Evolutionary conservation across 2,888 invertebrate species (phyloP), one percentile per base, ranked within the genome.

Genomic region (Pasiphila rectangulata): DNA sequence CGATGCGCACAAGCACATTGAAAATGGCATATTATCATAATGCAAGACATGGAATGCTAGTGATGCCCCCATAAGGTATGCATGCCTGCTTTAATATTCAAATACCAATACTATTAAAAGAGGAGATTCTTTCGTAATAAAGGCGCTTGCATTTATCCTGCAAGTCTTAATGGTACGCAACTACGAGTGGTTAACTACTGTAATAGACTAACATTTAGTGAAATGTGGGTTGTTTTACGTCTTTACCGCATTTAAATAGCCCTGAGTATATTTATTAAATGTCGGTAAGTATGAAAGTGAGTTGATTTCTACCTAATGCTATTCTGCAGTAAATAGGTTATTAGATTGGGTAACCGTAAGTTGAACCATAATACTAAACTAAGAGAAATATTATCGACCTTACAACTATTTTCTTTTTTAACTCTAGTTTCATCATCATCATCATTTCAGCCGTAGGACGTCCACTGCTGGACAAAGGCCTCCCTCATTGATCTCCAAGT

Each of bases 21-120:
- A 72, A 83, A 84, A 83, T 83, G 80, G 80, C 82, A 75, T 75
- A 84, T 84, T 85, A 86, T 79, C 81, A 84, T 84, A 83, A 84
- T 82, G 79, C 78, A 79, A 78, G 72, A 78, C 75, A 71, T 66
- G 81, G 79, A 82, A 83, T 83, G 75, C 67, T 75, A 79, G 77
- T 70, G 72, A 80, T 78, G 76, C 71, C 75, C 72, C 66, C 68
- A 72, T 77, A 75, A 69, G 75, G 77, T 51, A 68, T 63, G 55
- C 57, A 68, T 61, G 56, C 57, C 61, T 61, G 64, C 64, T 71
- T 72, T 64, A 66, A 71, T 77, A 77, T 72, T 70, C 67, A 70
- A 74, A 72, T 58, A 56, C 57, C 57, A 59, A 64, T 74, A 72
- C 63, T 67, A 67, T 63, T 63, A 66, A 61, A 61, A 67, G 67